These are phyloP conservation scores for Macrobrachium nipponense DNA, from an alignment of 1,140 invertebrate species.

Conservation along the genomic window DNA sequence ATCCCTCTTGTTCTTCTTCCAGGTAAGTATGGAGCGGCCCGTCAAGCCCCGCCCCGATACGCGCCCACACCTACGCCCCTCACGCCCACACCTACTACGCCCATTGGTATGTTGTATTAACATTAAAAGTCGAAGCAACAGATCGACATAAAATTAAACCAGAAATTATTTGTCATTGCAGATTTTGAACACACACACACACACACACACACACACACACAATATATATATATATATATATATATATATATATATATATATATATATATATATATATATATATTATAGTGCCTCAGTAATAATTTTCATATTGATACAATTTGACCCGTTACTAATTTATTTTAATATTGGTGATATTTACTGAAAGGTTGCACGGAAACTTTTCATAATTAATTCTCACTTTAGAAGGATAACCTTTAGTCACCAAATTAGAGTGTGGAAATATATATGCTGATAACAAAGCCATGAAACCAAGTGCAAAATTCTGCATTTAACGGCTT, in stretches of 20 bases:
- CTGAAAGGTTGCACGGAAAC: too few species aligned
- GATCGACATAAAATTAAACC: not conserved
- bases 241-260: not conserved
- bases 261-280: not conserved
- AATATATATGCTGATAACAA: too few species aligned
- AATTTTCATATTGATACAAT: not conserved
- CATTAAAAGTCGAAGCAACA: not conserved
- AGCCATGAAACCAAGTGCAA: too few species aligned
- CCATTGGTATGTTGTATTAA: slow-evolving; percentile 36
- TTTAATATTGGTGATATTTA: too few species aligned
- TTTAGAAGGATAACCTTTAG: too few species aligned
- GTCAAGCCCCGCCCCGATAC: slow-evolving; percentile 50
- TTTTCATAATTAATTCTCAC: too few species aligned
- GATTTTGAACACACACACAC: not conserved
- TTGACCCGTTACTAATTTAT: too few species aligned
- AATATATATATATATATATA: too few species aligned
- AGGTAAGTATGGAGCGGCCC: slow-evolving; percentile 60
- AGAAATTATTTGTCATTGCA: too few species aligned
- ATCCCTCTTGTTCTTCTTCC: slow-evolving; percentile 15
- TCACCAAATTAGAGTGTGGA: too few species aligned
- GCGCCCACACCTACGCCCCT: slow-evolving; percentile 49
- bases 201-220: not conserved
- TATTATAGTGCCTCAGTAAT: not conserved
- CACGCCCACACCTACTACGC: slow-evolving; percentile 43
- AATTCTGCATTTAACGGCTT: too few species aligned